Evolutionary conservation across 2,797 vertebrate genomes (phyloP), one percentile per base, ranked within the genome.

Genomic region (Buceros bicornis): DNA sequence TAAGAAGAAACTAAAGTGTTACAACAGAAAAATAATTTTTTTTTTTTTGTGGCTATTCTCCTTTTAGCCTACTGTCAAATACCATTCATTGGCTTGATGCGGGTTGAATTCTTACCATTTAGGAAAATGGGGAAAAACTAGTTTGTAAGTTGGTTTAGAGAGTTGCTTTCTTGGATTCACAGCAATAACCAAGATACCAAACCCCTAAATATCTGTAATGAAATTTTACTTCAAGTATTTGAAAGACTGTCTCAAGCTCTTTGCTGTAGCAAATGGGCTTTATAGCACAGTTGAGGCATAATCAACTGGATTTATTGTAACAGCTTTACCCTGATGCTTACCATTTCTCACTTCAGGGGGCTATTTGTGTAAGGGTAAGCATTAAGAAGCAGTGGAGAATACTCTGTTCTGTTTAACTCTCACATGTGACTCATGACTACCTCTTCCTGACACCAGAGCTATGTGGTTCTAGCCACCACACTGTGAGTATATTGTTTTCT

Each of bases 61-160:
- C 0, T 35, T 84, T 58, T 70, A 26, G 14, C 37, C 6, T 67
- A 1, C 3, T 43, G 4, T 42, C 43, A 16, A 74, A 74, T 25
- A 62, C 3, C 2, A 19, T 3, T 25, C 11, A 5, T 18, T 45
- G 7, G 0, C 6, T 53, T 87, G 64, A 31, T 17, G 16, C 4
- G 31, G 16, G 26, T 3, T 82, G 14, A 58, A 71, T 47, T 66
- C 11, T 43, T 31, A 33, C 7, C 11, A 9, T 42, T 70, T 71
- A 42, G 6, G 11, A 40, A 29, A 69, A 61, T 4, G 6, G 5
- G 14, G 6, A 24, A 17, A 8, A 19, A 11, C 5, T 21, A 47
- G 10, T 43, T 87, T 40, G 5, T 16, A 29, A 62, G 3, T 28
- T 4, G 13, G 4, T 42, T 58, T 0, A 56, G 67, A 66, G 82